Evolutionary conservation across 2,113 vertebrate genomes (phyloP).

Genomic region (Herpetotheres cachinnans): DNA sequence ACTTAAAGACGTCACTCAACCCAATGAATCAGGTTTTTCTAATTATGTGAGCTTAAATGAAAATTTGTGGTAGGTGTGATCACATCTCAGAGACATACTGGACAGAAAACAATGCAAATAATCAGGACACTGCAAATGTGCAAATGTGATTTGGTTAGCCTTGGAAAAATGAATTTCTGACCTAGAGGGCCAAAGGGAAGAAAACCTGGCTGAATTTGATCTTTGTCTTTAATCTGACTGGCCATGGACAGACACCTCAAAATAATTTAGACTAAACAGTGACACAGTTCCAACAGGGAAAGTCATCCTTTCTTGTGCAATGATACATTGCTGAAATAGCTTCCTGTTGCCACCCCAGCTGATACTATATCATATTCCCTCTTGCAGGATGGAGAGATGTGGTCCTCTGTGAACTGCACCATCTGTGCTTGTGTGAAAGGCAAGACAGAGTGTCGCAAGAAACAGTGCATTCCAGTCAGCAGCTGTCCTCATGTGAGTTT

Average conservation of each 20-base stretch:
- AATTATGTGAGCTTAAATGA: slow-evolving; percentile 25
- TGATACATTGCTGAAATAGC: slow-evolving; percentile 28
- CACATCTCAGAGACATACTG: neutral
- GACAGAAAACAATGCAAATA: neutral
- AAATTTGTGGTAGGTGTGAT: neutral
- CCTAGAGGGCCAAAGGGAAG: neutral
- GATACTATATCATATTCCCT: slow-evolving; percentile 50
- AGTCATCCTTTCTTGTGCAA: slow-evolving; percentile 21
- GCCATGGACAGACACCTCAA: neutral
- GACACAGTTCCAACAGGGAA: neutral
- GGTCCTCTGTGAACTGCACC: slow-evolving; percentile 94
- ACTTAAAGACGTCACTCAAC: neutral
- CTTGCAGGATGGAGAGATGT: slow-evolving; percentile 93
- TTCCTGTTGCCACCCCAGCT: slow-evolving; percentile 31
- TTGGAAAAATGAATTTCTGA: neutral
- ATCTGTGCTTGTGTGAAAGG: slow-evolving; percentile 92
- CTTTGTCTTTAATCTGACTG: neutral
- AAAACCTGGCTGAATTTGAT: neutral
- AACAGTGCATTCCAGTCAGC: slow-evolving; percentile 89
- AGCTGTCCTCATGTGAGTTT: slow-evolving; percentile 91
- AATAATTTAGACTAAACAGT: slow-evolving; percentile 48
- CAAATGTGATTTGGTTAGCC: slow-evolving; percentile 5
- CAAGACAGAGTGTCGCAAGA: slow-evolving; percentile 87
- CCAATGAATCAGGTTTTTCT: slow-evolving; percentile 25
- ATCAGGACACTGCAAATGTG: neutral